These are phyloP conservation scores for Periophthalmodon schlosseri DNA, from an alignment of 2,113 vertebrate genomes.

Conservation along the genomic window DNA sequence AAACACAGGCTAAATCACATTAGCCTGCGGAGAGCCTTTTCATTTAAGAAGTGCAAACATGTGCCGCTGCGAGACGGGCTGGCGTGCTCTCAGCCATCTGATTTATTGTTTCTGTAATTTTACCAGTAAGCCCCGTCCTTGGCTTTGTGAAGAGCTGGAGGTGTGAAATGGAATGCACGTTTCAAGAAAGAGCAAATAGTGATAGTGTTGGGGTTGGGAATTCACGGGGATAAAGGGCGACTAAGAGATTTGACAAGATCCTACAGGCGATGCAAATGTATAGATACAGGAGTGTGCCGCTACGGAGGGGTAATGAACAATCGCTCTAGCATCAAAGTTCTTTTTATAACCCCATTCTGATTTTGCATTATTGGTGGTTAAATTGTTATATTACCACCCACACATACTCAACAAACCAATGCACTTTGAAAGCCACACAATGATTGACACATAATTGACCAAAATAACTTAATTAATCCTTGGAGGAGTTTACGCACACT, in stretches of 20 bases:
- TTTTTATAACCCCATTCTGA: not conserved
- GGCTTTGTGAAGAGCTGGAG: conserved; percentile 37
- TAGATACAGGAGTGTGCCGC: conserved; percentile 28
- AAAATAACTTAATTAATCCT: too few relatives aligned
- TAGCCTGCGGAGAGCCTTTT: conserved; percentile 54
- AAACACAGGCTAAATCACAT: conserved; percentile 61
- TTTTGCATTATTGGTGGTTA: not conserved
- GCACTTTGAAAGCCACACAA: not conserved
- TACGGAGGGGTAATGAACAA: conserved; percentile 35
- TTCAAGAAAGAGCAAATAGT: conserved; percentile 38
- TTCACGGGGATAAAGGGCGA: conserved; percentile 51
- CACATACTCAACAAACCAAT: not conserved
- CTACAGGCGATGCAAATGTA: conserved; percentile 57
- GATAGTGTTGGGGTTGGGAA: conserved; percentile 43
- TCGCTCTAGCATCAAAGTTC: not conserved
- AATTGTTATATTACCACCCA: too few relatives aligned
- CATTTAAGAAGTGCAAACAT: conserved; percentile 54
- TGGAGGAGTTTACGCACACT: too few relatives aligned
- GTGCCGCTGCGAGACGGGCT: conserved; percentile 22
- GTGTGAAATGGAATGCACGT: conserved; percentile 53
- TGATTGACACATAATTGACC: too few relatives aligned
- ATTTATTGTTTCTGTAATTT: conserved; percentile 58
- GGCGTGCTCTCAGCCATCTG: conserved; percentile 31
- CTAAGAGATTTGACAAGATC: conserved; percentile 60
- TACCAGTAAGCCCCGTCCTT: conserved; percentile 44